Conservation (phyloP, 2,888 invertebrate species). For the Zhuqinia jingwanae region DNA sequence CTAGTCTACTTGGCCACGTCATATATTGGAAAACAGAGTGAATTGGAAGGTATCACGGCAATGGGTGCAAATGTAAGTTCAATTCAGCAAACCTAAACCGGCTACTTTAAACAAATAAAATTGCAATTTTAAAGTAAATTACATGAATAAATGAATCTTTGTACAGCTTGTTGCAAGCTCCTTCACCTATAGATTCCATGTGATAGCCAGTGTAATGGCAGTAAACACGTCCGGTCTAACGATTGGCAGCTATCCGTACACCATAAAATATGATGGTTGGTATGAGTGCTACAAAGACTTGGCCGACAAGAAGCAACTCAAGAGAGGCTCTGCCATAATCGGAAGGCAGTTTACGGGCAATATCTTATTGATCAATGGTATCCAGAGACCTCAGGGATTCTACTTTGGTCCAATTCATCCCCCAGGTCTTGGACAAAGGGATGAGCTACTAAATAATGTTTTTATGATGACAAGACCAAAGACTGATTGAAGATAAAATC, state of each 20-base stretch:
- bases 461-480: constrained; percentile 33
- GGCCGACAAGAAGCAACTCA: constrained; percentile 88
- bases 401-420: constrained; percentile 75
- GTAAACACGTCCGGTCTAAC: constrained; percentile 90
- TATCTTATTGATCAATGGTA: constrained; percentile 61
- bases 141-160: constrained; percentile 57
- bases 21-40: constrained; percentile 74
- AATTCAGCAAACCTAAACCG: neutral
- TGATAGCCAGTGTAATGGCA: constrained; percentile 95
- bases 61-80: constrained; percentile 71
- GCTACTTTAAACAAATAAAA: neutral
- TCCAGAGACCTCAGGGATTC: constrained; percentile 72
- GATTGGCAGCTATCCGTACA: constrained; percentile 91
- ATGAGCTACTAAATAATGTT: constrained; percentile 47
- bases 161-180: constrained; percentile 89
- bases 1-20: constrained; percentile 90
- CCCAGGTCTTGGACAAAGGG: constrained; percentile 62
- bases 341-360: constrained; percentile 87
- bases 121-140: constrained; percentile 73
- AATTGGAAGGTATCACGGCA: constrained; percentile 51
- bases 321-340: constrained; percentile 91
- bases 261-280: constrained; percentile 90
- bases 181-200: constrained; percentile 93
- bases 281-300: constrained; percentile 91
- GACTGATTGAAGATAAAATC: constrained; percentile 46